These are phyloP conservation scores for Drosophila lacertosa DNA, from an alignment of 1,140 invertebrate species.

Conservation along the genomic window DNA sequence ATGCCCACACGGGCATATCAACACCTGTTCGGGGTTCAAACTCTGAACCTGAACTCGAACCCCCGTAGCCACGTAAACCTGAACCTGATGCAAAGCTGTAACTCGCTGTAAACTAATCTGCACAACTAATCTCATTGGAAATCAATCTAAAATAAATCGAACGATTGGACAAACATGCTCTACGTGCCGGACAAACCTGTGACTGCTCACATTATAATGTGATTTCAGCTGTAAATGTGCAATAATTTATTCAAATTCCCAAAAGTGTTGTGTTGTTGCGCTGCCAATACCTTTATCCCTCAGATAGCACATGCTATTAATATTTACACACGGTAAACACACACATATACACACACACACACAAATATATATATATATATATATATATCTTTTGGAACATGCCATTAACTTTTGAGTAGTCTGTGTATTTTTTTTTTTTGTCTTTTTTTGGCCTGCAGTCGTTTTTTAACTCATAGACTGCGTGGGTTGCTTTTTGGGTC, in stretches of 20 bases:
- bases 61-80: neutral
- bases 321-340: constrained; percentile 62
- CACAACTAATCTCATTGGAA: constrained; percentile 72
- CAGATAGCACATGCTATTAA: constrained; percentile 69
- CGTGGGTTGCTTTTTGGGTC: constrained; percentile 56
- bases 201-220: constrained; percentile 66
- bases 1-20: constrained; percentile 55
- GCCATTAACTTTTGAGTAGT: constrained; percentile 58
- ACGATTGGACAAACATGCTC: constrained; percentile 61
- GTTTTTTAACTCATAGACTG: constrained; percentile 35
- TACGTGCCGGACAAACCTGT: constrained; percentile 35
- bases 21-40: constrained; percentile 44
- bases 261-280: constrained; percentile 66
- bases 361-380: neutral
- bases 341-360: neutral
- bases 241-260: constrained; percentile 81
- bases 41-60: constrained; percentile 36
- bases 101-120: constrained; percentile 54
- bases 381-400: constrained; percentile 55
- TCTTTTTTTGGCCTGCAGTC: constrained; percentile 37
- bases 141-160: constrained; percentile 75
- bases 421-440: constrained; percentile 29
- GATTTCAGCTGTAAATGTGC: constrained; percentile 77
- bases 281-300: neutral
- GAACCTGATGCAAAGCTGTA: constrained; percentile 18